A percentile compares a stretch with the other conserved stretches of the same genome.
phyloP scores from a whole-genome alignment of 1,140 invertebrate genomes.

The Drosophila serrata region DNA sequence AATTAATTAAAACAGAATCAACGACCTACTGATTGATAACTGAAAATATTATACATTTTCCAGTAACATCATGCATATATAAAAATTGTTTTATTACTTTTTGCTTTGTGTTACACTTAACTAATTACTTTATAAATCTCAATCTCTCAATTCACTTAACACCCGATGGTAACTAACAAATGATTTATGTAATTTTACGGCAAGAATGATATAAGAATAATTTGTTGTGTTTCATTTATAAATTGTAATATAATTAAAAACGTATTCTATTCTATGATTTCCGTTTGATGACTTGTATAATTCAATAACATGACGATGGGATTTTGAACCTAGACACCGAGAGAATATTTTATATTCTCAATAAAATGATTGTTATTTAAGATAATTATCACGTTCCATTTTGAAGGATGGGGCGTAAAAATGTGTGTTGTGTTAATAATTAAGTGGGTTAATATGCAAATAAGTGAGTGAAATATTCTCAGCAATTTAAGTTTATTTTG shows the following conservation, averaged over 20 bases:
- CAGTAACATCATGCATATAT: background rate
- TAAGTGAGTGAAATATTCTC: slow-evolving; percentile 7
- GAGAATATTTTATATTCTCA: slow-evolving; percentile 3
- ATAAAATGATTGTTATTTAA: slow-evolving; percentile 3
- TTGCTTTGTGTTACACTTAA: background rate
- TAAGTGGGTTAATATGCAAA: slow-evolving; percentile 10
- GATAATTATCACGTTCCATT: slow-evolving; percentile 2
- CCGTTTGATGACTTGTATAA: background rate
- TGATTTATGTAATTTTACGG: no score
- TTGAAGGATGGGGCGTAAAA: background rate
- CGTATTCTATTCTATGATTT: background rate
- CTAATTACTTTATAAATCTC: background rate
- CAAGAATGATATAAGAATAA: background rate
- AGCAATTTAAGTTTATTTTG: background rate
- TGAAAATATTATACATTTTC: background rate
- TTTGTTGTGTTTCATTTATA: background rate
- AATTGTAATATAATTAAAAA: background rate
- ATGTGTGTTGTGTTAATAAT: slow-evolving; percentile 6
- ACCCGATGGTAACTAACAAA: background rate
- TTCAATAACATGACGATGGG: background rate
- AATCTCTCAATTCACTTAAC: background rate
- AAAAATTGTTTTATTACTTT: background rate
- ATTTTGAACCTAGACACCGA: background rate
- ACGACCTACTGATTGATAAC: background rate
- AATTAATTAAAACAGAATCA: background rate